These are phyloP conservation scores for Ardeotis arabs DNA, from an alignment of 2,113 vertebrate genomes.

Conservation along the genomic window DNA sequence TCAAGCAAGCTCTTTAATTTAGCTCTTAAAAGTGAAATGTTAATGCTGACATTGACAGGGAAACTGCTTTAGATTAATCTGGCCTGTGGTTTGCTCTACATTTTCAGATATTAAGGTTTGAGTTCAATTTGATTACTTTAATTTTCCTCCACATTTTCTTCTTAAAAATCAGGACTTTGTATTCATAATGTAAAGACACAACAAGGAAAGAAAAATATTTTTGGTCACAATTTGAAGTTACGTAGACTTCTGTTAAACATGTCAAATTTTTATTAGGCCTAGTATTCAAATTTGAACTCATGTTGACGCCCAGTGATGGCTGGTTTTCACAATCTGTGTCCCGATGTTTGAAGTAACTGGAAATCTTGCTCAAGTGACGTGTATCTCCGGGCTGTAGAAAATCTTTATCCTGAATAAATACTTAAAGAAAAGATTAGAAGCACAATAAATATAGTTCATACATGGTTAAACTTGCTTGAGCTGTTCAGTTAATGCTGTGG, in stretches of 20 bases:
- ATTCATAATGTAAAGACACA: background rate
- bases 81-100: background rate
- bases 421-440: background rate
- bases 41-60: background rate
- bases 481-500: background rate
- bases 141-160: background rate
- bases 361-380: background rate
- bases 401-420: background rate
- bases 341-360: background rate
- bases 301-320: background rate
- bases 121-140: background rate
- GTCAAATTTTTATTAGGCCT: background rate
- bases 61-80: background rate
- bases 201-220: background rate
- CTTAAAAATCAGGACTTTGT: background rate
- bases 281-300: background rate
- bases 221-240: background rate
- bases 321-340: background rate
- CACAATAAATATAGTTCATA: background rate
- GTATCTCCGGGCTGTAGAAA: background rate
- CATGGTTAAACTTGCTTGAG: background rate
- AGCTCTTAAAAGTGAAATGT: background rate
- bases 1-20: background rate
- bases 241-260: fast-evolving
- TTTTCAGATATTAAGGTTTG: background rate